Conservation (phyloP, 2,888 invertebrate species). For the Clostera curtula region DNA sequence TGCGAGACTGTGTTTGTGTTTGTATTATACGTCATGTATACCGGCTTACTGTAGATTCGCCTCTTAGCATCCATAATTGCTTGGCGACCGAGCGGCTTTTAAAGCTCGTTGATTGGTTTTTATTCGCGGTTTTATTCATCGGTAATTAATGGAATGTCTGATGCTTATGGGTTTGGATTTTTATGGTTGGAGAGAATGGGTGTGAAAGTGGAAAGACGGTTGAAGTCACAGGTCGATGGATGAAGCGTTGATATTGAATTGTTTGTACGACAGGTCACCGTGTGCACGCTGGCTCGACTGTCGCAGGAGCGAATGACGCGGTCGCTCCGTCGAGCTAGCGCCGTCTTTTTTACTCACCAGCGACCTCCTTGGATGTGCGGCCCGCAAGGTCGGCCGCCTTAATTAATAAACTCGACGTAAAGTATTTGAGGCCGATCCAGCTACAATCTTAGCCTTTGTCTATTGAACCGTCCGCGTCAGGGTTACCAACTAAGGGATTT, state of each 20-base stretch:
- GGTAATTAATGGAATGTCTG: conserved; percentile 15
- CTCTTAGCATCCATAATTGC: conserved; percentile 71
- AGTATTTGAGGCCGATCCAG: conserved; percentile 73
- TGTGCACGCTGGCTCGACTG: conserved; percentile 18
- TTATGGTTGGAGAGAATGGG: conserved; percentile 5
- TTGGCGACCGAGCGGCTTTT: conserved; percentile 60
- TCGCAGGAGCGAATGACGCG: conserved; percentile 16
- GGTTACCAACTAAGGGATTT: no score
- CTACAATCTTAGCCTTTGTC: conserved; percentile 71
- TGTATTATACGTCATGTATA: conserved; percentile 72
- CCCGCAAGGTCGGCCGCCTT: conserved; percentile 73
- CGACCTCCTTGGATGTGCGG: conserved; percentile 73
- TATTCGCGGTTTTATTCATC: conserved; percentile 29
- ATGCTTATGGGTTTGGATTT: conserved; percentile 6
- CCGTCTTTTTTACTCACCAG: conserved; percentile 46
- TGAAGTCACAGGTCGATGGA: no score
- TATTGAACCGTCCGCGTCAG: conserved; percentile 60
- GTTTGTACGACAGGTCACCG: conserved; percentile 45
- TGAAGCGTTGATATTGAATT: no score
- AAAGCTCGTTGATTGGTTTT: conserved; percentile 52
- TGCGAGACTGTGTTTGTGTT: conserved; percentile 63
- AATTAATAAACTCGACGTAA: conserved; percentile 75
- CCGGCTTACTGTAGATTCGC: conserved; percentile 70
- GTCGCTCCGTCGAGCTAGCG: conserved; percentile 14
- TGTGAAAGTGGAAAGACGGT: no score